Conservation (phyloP, 2,888 invertebrate species). For the Craniophora ligustri region DNA sequence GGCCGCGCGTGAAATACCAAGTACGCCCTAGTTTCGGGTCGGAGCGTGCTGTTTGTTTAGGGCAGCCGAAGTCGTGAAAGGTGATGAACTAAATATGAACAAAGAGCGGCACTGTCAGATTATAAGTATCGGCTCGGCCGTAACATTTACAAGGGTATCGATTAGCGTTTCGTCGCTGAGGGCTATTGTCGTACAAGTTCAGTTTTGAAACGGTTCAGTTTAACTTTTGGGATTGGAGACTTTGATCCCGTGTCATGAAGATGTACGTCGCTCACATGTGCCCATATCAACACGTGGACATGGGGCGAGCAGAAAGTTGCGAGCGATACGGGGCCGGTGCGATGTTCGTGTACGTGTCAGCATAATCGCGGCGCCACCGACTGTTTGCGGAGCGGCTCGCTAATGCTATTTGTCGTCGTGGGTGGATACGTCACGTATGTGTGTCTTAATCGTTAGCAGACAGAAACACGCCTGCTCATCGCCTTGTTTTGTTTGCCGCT, state of each 20-base stretch:
- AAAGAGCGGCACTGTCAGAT: slow-evolving; percentile 69
- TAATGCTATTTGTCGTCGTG: slow-evolving; percentile 83
- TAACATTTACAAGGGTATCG: slow-evolving; percentile 66
- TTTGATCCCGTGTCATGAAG: slow-evolving; percentile 68
- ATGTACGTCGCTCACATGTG: slow-evolving; percentile 65
- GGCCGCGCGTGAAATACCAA: slow-evolving; percentile 87
- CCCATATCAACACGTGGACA: slow-evolving; percentile 70
- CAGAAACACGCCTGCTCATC: slow-evolving; percentile 78
- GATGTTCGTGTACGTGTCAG: slow-evolving; percentile 69
- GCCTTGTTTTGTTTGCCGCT: slow-evolving; percentile 80
- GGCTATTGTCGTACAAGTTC: slow-evolving; percentile 50
- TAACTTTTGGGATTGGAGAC: slow-evolving; percentile 61
- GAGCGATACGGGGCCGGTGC: slow-evolving; percentile 60
- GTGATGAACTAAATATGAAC: slow-evolving; percentile 82
- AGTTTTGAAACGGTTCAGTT: slow-evolving; percentile 51
- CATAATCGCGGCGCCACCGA: slow-evolving; percentile 77
- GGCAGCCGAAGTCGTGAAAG: slow-evolving; percentile 75
- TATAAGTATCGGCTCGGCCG: slow-evolving; percentile 70
- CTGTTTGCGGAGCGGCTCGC: slow-evolving; percentile 80
- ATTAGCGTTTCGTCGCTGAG: slow-evolving; percentile 51
- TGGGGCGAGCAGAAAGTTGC: slow-evolving; percentile 64
- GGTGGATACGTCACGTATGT: slow-evolving; percentile 79
- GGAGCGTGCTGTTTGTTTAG: slow-evolving; percentile 86
- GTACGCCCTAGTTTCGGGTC: slow-evolving; percentile 85
- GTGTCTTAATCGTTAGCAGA: slow-evolving; percentile 84